Conservation (phyloP, 1,140 invertebrate species). For the Zophobas morio region DNA sequence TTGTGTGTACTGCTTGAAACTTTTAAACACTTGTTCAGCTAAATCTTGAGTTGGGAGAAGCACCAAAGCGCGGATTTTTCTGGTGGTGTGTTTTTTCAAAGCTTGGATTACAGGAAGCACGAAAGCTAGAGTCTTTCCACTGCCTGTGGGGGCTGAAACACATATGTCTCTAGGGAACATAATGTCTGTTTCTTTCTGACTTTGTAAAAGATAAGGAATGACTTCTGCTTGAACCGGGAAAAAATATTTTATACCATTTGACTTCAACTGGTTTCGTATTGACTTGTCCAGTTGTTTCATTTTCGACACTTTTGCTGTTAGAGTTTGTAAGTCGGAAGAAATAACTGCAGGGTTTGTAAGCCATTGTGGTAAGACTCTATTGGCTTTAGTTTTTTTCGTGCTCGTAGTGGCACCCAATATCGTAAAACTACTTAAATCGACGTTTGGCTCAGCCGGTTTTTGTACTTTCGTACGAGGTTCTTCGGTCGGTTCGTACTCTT, state of each 20-base stretch:
- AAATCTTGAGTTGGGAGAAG: conserved; percentile 94
- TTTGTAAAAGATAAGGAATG: conserved; percentile 85
- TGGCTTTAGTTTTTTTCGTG: conserved; percentile 60
- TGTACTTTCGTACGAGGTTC: conserved; percentile 43
- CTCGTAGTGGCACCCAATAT: conserved; percentile 59
- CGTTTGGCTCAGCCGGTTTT: conserved; percentile 15
- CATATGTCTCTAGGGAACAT: conserved; percentile 91
- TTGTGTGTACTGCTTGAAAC: conserved; percentile 82
- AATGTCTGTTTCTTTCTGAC: conserved; percentile 71
- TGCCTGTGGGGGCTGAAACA: conserved; percentile 97
- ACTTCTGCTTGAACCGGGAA: conserved; percentile 92
- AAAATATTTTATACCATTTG: conserved; percentile 83
- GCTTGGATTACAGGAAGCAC: conserved; percentile 92
- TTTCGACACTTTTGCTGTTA: conserved; percentile 73
- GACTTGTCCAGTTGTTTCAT: conserved; percentile 74
- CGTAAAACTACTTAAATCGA: conserved; percentile 61
- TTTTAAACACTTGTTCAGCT: conserved; percentile 89
- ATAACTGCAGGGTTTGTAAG: conserved; percentile 85
- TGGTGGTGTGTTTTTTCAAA: conserved; percentile 69
- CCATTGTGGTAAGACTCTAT: conserved; percentile 88
- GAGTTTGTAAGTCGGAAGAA: conserved; percentile 77
- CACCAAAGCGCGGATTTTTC: conserved; percentile 85
- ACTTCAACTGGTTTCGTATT: conserved; percentile 76
- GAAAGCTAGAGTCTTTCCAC: conserved; percentile 97
- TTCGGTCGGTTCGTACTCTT: conserved; percentile 54